Evolutionary conservation across 2,113 vertebrate species (phyloP).

Genomic region (Macrotis lagotis): DNA sequence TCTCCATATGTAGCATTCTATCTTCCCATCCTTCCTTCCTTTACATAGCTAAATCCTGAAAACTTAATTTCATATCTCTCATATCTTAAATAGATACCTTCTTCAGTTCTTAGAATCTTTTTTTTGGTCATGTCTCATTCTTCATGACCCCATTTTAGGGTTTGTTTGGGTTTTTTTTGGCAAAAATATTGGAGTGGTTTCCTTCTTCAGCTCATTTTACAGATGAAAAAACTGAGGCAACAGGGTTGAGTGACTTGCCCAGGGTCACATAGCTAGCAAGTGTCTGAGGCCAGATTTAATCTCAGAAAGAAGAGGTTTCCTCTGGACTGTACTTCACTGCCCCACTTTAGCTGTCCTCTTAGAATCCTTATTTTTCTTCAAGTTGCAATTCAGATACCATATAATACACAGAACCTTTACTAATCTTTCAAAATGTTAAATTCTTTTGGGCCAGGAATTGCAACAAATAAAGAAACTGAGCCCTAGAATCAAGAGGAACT

Average conservation of each 20-base stretch:
- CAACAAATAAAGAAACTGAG: not conserved
- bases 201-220: not conserved
- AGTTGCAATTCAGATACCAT: not conserved
- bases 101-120: not conserved
- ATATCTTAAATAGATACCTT: not conserved
- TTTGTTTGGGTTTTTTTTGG: not conserved
- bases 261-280: not conserved
- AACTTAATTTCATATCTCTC: not conserved
- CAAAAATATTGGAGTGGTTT: not conserved
- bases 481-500: not conserved
- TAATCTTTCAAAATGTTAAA: not conserved
- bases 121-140: not conserved
- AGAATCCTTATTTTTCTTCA: not conserved
- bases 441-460: not conserved
- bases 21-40: not conserved
- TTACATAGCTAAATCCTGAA: not conserved
- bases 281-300: too few relatives aligned
- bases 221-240: not conserved
- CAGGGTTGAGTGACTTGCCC: too few relatives aligned
- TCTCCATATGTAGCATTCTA: not conserved
- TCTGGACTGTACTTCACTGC: too few relatives aligned
- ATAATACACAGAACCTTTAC: not conserved
- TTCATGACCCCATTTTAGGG: not conserved
- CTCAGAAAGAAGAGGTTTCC: not conserved
- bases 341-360: not conserved